Evolutionary conservation across 2,888 invertebrate species (phyloP), one percentile per base, ranked within the genome.

Genomic region (Eristalinus aeneus): DNA sequence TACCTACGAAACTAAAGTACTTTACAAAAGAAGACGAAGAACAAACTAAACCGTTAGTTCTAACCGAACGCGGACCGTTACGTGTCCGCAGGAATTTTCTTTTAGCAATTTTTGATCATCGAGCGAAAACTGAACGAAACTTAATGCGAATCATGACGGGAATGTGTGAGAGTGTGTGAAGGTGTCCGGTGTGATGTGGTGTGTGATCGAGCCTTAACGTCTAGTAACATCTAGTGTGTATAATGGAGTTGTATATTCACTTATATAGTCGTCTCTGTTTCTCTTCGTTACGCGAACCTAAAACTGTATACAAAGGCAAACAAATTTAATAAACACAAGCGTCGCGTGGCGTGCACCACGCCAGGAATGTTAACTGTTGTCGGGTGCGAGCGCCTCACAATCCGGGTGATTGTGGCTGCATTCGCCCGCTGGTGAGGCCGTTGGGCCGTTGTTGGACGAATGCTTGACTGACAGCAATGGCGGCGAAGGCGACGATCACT

Each of bases 291-390:
- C 74, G 73, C 78, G 76, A 81, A 76, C 85, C 73, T 76, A 85
- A 64, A 73, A 81, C 81, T 85, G 75, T 86, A 53, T 78, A 74
- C 77, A 86, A 82, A 82, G 73, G 82, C 82, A 82, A 68, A 73
- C 20, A 69, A 72, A 65, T 23, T 73, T 31, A 74, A 67, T 61
- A 36, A 77, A 82, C 27, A 67, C 72, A 72, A 36, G 39, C 63
- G 78, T 82, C 80, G 72, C 68, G 65, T 69, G 65, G 67, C 63
- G 71, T 69, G 77, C 77, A 77, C 82, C 82, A 77, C 86, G 27
- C 27, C 27, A 82, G 82, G 82, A 82, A 82, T 82, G 82, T 82
- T 71, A 68, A 77, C 22, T 72, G 58, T 69, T 69, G 31, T 73
- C 67, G 27, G 34, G 0, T n/a, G 11, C 53, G 16, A n/a, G 10